A percentile compares a stretch with the other conserved stretches of the same genome.
Evolutionary conservation across 2,113 vertebrate genomes (phyloP).

Genomic region (Gasterosteus aculeatus): DNA sequence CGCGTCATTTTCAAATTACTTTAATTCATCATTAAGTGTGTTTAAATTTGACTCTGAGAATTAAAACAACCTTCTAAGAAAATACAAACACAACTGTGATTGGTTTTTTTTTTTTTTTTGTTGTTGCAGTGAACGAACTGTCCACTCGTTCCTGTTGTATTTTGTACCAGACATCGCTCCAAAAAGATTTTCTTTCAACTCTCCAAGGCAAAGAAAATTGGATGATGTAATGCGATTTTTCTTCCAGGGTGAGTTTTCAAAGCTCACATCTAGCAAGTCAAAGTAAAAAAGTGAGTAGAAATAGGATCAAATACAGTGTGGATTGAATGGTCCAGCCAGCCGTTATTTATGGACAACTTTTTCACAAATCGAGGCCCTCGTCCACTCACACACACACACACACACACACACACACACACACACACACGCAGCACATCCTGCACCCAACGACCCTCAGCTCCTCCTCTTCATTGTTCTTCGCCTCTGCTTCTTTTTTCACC

Average conservation of each 20-base stretch:
- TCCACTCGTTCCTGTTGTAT: neutral
- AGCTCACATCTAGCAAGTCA: neutral
- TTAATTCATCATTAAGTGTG: slow-evolving; percentile 43
- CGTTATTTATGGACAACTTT: neutral
- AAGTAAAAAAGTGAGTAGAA: neutral
- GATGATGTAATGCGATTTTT: slow-evolving; percentile 25
- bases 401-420: neutral
- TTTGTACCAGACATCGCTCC: slow-evolving; percentile 1
- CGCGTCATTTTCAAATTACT: slow-evolving; percentile 62
- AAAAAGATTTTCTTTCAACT: slow-evolving; percentile 13
- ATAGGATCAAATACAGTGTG: neutral
- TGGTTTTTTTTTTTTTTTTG: neutral
- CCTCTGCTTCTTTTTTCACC: neutral
- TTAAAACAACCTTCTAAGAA: neutral
- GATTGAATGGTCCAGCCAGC: neutral
- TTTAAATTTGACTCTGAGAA: neutral
- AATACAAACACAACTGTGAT: neutral
- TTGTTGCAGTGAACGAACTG: neutral
- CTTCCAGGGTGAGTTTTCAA: slow-evolving; percentile 9
- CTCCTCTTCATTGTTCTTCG: neutral
- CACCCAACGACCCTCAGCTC: neutral
- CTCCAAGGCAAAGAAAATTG: slow-evolving; percentile 9
- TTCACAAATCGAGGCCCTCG: neutral
- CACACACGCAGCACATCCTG: neutral
- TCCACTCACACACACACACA: neutral